phyloP scores from a whole-genome alignment of 2,113 vertebrate species.

The Phrynocephalus versicolor region DNA sequence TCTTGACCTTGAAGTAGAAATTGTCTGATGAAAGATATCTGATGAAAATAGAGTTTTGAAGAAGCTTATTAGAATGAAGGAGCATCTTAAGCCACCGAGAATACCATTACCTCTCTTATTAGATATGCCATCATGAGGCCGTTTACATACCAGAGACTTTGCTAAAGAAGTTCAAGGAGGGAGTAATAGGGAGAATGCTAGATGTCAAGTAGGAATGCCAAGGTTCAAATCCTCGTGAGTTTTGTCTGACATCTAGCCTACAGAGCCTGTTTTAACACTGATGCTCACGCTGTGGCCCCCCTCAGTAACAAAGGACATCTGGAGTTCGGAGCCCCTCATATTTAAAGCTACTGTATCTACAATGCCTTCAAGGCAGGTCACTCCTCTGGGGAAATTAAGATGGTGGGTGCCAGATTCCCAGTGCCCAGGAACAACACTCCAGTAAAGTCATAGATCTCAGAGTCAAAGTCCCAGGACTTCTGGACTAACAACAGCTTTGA shows the following conservation, averaged over 20 bases:
- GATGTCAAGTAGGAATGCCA: neutral
- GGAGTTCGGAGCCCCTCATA: neutral
- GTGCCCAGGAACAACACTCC: neutral
- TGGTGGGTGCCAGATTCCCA: neutral
- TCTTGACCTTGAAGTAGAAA: conserved; percentile 54
- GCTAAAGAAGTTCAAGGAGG: conserved; percentile 10
- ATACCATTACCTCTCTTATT: conserved; percentile 38
- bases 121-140: conserved; percentile 51
- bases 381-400: neutral
- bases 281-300: no score
- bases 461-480: no score
- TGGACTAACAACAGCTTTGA: no score
- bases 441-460: no score
- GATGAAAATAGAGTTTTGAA: conserved; percentile 50
- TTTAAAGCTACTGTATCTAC: neutral
- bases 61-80: conserved; percentile 61
- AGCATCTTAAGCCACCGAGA: conserved; percentile 42
- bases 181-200: neutral
- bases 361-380: neutral
- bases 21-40: conserved; percentile 60
- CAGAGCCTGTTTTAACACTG: no score
- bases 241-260: no score
- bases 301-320: neutral
- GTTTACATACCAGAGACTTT: conserved; percentile 45
- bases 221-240: neutral